Evolutionary conservation across 2,888 invertebrate species (phyloP).

Genomic region (Notodonta ziczac): DNA sequence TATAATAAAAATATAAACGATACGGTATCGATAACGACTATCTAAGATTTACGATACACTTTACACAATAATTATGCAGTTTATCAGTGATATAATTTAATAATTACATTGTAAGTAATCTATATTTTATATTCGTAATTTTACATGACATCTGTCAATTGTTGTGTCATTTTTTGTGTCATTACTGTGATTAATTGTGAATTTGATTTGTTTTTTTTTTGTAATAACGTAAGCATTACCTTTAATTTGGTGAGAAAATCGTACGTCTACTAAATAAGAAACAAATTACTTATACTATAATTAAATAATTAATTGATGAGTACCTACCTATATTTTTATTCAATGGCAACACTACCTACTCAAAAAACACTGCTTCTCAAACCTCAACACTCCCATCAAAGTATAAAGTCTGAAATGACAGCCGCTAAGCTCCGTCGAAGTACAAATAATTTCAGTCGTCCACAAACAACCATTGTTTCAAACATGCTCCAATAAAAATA

Average conservation of each 20-base stretch:
- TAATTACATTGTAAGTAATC: conserved; percentile 9
- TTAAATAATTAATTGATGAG: too few relatives aligned
- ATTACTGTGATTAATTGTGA: background rate
- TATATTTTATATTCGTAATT: background rate
- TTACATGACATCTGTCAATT: conserved; percentile 7
- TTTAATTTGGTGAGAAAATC: too few relatives aligned
- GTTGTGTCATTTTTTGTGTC: background rate
- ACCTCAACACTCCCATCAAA: background rate
- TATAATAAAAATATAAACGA: conserved; percentile 1
- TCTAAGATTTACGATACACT: conserved; percentile 2
- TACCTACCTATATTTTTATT: too few relatives aligned
- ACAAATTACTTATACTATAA: too few relatives aligned
- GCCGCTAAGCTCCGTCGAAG: conserved; percentile 11
- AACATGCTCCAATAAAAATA: conserved; percentile 58
- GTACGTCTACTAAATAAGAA: too few relatives aligned
- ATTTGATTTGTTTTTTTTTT: too few relatives aligned
- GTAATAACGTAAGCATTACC: too few relatives aligned
- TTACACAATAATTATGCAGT: background rate
- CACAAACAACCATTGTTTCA: conserved; percentile 55
- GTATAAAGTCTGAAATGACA: conserved; percentile 1
- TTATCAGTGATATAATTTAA: conserved; percentile 1
- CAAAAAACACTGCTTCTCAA: background rate
- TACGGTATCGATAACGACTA: conserved; percentile 4
- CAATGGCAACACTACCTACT: too few relatives aligned
- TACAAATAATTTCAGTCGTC: conserved; percentile 44